A percentile compares a stretch with the other conserved stretches of the same genome.
Conservation (phyloP, 2,797 vertebrate species). For the Accipiter minullus region DNA sequence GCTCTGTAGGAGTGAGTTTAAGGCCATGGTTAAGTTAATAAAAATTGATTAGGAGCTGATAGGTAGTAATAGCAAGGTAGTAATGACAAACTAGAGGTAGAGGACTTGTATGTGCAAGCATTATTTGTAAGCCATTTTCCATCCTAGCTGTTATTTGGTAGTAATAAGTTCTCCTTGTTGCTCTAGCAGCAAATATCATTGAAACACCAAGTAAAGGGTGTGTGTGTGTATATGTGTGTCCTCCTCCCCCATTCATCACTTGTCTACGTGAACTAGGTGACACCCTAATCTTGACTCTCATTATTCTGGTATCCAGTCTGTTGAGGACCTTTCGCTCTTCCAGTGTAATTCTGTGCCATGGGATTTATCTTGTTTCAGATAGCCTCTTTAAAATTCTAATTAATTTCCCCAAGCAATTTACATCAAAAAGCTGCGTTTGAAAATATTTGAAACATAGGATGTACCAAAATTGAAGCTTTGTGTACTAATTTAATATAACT, state of each 20-base stretch:
- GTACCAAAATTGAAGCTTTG: not conserved
- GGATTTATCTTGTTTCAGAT: not conserved
- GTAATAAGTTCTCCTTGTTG: not conserved
- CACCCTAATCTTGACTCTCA: not conserved
- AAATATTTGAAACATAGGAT: not conserved
- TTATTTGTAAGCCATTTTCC: not conserved
- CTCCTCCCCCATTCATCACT: not conserved
- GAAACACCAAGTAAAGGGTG: not conserved
- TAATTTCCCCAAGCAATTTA: not conserved
- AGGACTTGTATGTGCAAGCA: not conserved
- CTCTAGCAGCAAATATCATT: not conserved
- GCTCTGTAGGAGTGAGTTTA: not conserved
- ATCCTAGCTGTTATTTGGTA: not conserved
- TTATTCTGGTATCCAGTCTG: not conserved
- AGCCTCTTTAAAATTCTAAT: not conserved
- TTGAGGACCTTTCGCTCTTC: not conserved
- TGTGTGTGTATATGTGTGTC: not conserved
- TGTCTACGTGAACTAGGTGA: not conserved
- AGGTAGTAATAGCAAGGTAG: not conserved
- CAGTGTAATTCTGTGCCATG: not conserved
- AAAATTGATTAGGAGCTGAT: not conserved
- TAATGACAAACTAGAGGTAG: not conserved
- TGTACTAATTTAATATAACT: not conserved
- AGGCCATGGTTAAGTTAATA: not conserved
- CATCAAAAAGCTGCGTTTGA: not conserved